phyloP scores from a whole-genome alignment of 2,888 invertebrate species.

The Callinectes sapidus region DNA sequence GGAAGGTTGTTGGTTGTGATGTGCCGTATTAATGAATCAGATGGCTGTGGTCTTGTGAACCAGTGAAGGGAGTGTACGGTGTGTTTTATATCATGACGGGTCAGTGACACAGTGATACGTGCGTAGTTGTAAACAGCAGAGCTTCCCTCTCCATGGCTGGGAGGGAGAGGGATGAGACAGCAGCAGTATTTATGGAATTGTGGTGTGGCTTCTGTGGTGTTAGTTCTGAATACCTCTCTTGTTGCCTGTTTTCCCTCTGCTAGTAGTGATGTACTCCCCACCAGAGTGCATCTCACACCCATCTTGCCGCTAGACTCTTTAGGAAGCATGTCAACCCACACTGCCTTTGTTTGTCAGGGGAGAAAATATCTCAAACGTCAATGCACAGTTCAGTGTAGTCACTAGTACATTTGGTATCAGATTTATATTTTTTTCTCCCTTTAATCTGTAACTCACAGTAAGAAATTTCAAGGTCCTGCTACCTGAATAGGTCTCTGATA shows the following conservation, averaged over 20 bases:
- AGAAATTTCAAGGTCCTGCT: neutral
- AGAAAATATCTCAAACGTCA: neutral
- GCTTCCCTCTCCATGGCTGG: slow-evolving; percentile 6
- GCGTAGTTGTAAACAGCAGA: neutral
- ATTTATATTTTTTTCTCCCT: neutral
- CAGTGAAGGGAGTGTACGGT: neutral
- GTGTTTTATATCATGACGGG: neutral
- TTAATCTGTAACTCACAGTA: neutral
- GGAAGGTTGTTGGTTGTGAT: neutral
- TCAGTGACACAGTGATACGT: neutral
- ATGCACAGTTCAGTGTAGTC: neutral
- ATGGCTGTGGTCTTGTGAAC: neutral
- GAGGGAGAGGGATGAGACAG: slow-evolving; percentile 7
- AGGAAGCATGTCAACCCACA: neutral
- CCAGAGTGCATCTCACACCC: neutral
- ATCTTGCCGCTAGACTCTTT: neutral
- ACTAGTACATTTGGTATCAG: neutral
- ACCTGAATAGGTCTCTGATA: neutral
- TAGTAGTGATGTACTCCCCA: neutral
- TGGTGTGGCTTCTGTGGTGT: neutral
- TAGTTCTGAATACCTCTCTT: neutral
- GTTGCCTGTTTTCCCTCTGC: neutral
- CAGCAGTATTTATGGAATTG: neutral
- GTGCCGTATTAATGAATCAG: neutral
- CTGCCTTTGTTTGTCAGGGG: neutral